These are phyloP conservation scores for Heliconius aoede DNA, from an alignment of 2,888 invertebrate genomes.

Conservation along the genomic window DNA sequence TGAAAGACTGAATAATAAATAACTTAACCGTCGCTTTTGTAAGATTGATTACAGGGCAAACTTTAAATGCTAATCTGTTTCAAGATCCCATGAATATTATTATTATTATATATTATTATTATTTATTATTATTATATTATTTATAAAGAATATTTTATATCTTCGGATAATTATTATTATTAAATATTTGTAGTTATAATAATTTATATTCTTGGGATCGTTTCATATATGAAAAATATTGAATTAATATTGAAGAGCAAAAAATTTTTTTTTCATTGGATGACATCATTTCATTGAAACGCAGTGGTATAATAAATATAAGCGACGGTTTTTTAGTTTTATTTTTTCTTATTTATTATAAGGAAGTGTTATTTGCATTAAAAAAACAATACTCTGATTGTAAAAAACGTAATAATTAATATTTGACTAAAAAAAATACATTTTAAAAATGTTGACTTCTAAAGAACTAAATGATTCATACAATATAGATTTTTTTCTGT, in stretches of 20 bases:
- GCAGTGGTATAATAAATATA: no score
- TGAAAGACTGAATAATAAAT: background rate
- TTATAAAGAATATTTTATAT: background rate
- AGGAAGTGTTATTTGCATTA: slow-evolving; percentile 13
- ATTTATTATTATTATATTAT: no score
- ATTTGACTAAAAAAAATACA: background rate
- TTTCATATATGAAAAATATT: background rate
- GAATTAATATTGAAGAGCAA: background rate
- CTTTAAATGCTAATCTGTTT: slow-evolving; percentile 20
- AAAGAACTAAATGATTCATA: no score
- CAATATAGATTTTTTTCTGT: background rate
- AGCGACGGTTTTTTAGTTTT: background rate
- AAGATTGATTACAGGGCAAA: slow-evolving; percentile 13
- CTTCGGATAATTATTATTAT: background rate
- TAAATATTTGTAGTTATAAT: background rate
- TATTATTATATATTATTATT: no score
- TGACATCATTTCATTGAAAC: background rate
- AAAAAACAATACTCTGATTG: background rate
- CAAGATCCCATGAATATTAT: slow-evolving; percentile 20
- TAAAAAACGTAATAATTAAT: background rate
- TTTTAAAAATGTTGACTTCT: slow-evolving; percentile 4
- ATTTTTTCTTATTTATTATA: slow-evolving; percentile 4
- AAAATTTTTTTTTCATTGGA: background rate
- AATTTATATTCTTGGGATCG: background rate
- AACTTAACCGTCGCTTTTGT: slow-evolving; percentile 3